These are phyloP conservation scores for Actinostola sp. DNA, from an alignment of 92 coral and sea anemone species.

Conservation along the genomic window DNA sequence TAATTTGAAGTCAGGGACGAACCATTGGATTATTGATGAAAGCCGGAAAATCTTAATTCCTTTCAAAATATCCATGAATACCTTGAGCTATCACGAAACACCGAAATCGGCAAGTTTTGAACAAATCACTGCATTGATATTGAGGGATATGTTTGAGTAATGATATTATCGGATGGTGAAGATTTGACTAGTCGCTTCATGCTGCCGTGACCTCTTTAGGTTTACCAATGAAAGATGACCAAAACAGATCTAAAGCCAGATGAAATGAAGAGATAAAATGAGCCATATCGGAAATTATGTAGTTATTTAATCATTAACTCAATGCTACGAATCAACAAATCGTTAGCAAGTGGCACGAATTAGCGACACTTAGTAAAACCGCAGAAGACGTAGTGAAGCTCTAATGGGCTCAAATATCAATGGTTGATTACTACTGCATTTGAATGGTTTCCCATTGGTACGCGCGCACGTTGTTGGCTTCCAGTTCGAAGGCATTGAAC, in stretches of 20 bases:
- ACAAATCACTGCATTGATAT: no score
- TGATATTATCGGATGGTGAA: no score
- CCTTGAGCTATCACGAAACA: no score
- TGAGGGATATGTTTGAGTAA: no score
- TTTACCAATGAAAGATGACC: no score
- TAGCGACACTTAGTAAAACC: neutral
- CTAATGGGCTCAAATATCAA: neutral
- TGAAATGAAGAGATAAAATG: neutral
- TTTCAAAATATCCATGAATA: no score
- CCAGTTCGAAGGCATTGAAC: neutral
- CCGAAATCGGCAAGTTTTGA: no score
- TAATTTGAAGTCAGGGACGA: no score
- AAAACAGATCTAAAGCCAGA: neutral
- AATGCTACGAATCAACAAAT: neutral
- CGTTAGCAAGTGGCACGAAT: neutral
- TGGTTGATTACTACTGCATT: neutral
- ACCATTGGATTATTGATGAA: no score
- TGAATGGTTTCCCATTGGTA: neutral
- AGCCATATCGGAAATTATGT: neutral
- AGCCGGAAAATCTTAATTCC: no score
- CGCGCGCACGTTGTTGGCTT: constrained; percentile 18
- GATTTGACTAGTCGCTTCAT: no score
- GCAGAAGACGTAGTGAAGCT: neutral
- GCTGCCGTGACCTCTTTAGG: no score
- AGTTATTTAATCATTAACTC: neutral